Evolutionary conservation across 2,888 invertebrate genomes (phyloP), one percentile per base, ranked within the genome.

Genomic region (Coecobrya sp.): DNA sequence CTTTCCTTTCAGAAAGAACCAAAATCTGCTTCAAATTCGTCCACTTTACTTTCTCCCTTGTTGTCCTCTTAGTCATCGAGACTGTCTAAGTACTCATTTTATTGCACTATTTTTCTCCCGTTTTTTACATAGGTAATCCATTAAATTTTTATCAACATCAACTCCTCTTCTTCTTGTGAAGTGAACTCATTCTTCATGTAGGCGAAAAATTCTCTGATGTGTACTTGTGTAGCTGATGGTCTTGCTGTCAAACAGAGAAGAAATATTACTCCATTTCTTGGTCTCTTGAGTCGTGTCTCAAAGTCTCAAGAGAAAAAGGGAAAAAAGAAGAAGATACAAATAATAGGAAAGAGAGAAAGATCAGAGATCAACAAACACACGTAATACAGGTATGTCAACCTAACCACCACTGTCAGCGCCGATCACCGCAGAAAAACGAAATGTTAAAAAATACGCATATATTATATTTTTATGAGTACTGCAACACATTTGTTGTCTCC

Each of bases 221-320:
- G 55, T 19, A n/a, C 19, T 65, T 65, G 0, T 13, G 25, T 0
- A 5, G 65, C 7, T 65, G 27, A 65, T 25, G 25, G 65, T 4
- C 25, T 25, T 8, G 10, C 65, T 25, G 65, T 65, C 65, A 65
- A 65, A 10, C n/a, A 2, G 0, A 22, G n/a, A 65, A 65, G 65
- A 65, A 65, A 65, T 65, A 65, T 65, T 22, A 65, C 49, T 59
- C n/a, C 65, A 65, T 25, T 59, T 59, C 19, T 59, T 19, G n/a
- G 59, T 59, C 59, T 59, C 59, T 59, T 19, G 65, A 65, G 25
- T 65, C 27, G 22, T 25, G 27, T 22, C 22, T n/a, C 62, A 62
- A 11, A 11, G 36, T 36, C 36, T 36, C 36, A 36, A n/a, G n/a
- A n/a, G n/a, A n/a, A n/a, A n/a, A n/a, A n/a, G n/a, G n/a, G n/a